Base-by-base conservation (phyloP, 2,888 invertebrate species). In the Cheilosia grossa region DNA sequence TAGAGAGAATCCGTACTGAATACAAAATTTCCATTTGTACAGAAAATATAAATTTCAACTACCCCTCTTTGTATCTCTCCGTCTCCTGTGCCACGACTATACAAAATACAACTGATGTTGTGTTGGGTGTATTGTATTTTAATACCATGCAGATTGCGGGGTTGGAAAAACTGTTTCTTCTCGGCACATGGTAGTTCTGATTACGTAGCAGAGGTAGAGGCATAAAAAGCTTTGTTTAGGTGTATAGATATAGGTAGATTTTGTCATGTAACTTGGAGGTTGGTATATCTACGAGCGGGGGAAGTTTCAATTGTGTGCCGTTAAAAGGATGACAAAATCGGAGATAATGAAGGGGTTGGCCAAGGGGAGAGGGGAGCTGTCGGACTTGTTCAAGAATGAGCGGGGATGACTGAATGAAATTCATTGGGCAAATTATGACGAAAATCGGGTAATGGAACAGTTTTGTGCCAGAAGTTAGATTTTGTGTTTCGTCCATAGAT, bases 141-240 rank as follows among this genome's bases (percentile, higher is more conserved):
- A 82, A 82, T 82, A 72, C 70, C 70, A 82, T 77, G 77, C 64
- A 82, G 77, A 70, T 82, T 74, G 73, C 5, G 21, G 27, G 51
- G 61, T 56, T 67, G 74, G 19, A 63, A 63, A 63, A 42, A 51
- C 40, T 13, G 47, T 49, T 56, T 44, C 33, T 30, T 9, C 66
- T 64, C 72, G 40, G 30, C 54, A 73, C 42, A 49, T 37, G 63
- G 75, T 64, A 69, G 61, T 47, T 67, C 30, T 67, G 74, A 67
- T 80, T 80, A 63, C 27, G 64, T 58, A 21, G 33, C 24, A 15
- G 21, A 64, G 24, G 56, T 56, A 56, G 56, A 19, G 4, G 1
- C 2, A 30, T 4, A 19, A 2, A 7, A 7, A 47, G 30, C 17
- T 5, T 33, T 33, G 51, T 54, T 7, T 63, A 9, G 33, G 37